A percentile compares a stretch with the other conserved stretches of the same genome.
These are phyloP conservation scores for Luffia ferchaultella DNA, from an alignment of 2,888 invertebrate genomes.

Conservation along the genomic window DNA sequence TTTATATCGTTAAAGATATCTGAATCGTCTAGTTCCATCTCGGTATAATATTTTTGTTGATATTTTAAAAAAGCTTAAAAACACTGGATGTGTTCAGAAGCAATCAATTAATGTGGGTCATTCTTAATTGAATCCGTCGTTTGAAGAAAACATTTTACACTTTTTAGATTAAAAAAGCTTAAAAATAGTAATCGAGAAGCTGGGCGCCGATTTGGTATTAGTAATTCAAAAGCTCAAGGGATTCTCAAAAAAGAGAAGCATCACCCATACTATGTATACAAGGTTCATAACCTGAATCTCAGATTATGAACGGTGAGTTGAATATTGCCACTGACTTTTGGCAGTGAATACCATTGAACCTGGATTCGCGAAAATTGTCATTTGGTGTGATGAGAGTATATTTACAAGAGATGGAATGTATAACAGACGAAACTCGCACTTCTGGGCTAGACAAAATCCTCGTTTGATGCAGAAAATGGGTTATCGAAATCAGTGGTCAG, in stretches of 20 bases:
- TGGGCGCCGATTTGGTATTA: background rate
- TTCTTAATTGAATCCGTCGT: background rate
- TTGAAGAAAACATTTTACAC: background rate
- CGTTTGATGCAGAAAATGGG: background rate
- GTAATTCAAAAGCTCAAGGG: background rate
- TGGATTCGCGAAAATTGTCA: background rate
- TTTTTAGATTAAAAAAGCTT: background rate
- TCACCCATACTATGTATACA: background rate
- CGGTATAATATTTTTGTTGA: background rate
- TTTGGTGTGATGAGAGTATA: background rate
- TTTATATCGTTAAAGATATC: slow-evolving; percentile 18
- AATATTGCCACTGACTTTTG: background rate
- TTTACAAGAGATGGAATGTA: background rate
- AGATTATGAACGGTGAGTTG: background rate
- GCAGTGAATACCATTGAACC: background rate
- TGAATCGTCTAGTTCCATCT: slow-evolving; percentile 16
- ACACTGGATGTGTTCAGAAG: slow-evolving; percentile 2
- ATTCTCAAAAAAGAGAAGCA: background rate
- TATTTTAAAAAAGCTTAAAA: background rate
- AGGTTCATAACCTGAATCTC: background rate
- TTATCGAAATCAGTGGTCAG: background rate
- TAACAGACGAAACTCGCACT: background rate
- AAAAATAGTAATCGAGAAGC: background rate
- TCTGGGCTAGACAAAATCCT: no score
- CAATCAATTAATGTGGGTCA: background rate